phyloP scores from a whole-genome alignment of 2,113 vertebrate species.

The Cervus canadensis region DNA sequence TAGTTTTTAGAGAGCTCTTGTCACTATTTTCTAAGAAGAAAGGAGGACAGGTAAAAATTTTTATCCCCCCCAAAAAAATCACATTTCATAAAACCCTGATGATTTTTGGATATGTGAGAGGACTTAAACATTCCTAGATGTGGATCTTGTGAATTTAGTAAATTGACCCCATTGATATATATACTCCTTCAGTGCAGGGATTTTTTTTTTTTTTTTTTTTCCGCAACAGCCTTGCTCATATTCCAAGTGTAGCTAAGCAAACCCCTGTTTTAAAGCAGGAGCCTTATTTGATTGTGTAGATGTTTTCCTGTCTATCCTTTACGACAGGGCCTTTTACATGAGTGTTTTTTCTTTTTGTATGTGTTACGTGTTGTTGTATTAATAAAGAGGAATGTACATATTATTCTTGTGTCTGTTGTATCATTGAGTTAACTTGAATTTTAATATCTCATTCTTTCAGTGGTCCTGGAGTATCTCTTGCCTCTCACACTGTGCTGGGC shows the following conservation, averaged over 20 bases:
- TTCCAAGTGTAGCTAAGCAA: conserved; percentile 69
- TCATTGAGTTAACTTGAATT: conserved; percentile 39
- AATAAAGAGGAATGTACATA: conserved; percentile 88
- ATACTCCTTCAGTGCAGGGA: conserved; percentile 52
- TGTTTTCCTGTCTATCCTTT: conserved; percentile 77
- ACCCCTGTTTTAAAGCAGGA: conserved; percentile 78
- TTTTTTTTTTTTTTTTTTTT: conserved; percentile 19
- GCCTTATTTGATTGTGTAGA: conserved; percentile 78
- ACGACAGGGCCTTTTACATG: conserved; percentile 79
- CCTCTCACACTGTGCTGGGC: neutral
- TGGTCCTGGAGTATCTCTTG: neutral
- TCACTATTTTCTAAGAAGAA: conserved; percentile 31
- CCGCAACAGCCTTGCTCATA: conserved; percentile 79
- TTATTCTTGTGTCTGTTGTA: neutral
- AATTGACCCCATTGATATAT: conserved; percentile 3
- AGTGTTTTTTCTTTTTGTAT: conserved; percentile 79
- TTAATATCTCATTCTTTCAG: neutral
- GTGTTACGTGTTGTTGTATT: conserved; percentile 84
- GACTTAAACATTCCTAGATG: conserved; percentile 53
- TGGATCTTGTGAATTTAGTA: conserved; percentile 6
- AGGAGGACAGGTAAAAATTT: conserved; percentile 5
- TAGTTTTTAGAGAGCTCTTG: conserved; percentile 13
- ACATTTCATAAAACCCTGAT: neutral
- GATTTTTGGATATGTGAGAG: conserved; percentile 9
- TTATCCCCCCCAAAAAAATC: neutral